These are phyloP conservation scores for Tachina fera DNA, from an alignment of 2,888 invertebrate species.

Conservation along the genomic window DNA sequence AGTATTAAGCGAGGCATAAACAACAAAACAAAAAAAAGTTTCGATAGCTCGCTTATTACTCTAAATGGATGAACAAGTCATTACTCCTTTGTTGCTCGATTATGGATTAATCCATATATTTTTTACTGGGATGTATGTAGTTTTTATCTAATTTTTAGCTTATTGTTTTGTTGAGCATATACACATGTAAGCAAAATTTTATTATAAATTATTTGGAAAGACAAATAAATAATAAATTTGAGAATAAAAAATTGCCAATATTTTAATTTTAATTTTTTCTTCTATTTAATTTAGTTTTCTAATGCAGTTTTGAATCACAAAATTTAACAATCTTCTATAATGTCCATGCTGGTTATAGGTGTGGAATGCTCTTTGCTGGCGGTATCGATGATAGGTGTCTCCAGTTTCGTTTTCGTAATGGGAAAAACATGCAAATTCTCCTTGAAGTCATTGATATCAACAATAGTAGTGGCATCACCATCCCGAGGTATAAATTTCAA, in stretches of 20 bases:
- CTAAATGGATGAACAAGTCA: too few species aligned
- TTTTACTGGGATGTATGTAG: too few species aligned
- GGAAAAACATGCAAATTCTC: constrained; percentile 79
- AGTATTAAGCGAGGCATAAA: too few species aligned
- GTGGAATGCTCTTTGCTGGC: constrained; percentile 50
- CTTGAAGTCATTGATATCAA: constrained; percentile 79
- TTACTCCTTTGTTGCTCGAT: too few species aligned
- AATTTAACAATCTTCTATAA: constrained; percentile 75
- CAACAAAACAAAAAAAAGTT: too few species aligned
- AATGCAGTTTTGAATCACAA: constrained; percentile 32
- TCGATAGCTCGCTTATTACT: too few species aligned
- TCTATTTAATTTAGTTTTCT: constrained; percentile 2
- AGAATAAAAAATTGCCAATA: constrained; percentile 29
- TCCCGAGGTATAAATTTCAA: constrained; percentile 77
- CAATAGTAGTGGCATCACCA: constrained; percentile 77
- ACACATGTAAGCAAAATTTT: not conserved
- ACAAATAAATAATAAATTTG: not conserved
- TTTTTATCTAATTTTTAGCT: constrained; percentile 1
- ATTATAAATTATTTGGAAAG: constrained; percentile 26
- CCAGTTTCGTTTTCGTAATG: constrained; percentile 75
- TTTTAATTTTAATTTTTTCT: constrained; percentile 48
- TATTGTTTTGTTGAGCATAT: constrained; percentile 10
- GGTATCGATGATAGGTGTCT: constrained; percentile 59
- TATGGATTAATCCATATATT: too few species aligned
- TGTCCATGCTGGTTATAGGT: constrained; percentile 67